Evolutionary conservation across 1,140 invertebrate species (phyloP), one percentile per base, ranked within the genome.

Genomic region (Saccostrea glomerata): DNA sequence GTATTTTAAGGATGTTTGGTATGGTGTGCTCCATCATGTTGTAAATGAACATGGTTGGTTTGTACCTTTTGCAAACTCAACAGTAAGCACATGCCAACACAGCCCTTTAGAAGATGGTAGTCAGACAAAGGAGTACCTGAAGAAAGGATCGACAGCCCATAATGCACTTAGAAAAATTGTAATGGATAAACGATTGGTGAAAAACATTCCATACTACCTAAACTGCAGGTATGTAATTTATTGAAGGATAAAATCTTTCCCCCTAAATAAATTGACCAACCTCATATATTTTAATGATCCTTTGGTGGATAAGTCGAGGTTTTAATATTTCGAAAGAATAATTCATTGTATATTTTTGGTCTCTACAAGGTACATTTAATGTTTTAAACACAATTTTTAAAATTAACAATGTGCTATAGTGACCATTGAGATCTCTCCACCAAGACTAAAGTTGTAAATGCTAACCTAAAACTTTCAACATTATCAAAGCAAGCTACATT

Each of bases 11-110:
- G 60, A 20, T 23, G 17, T 66, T 23, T 87, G 87, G 87, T 36
- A 9, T 63, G 82, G 82, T 25, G 54, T 87, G 17, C 36, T 87
- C 23, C 87, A 87, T 54, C 87, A 88, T 77, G 84, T 88, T 85
- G 83, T 85, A 17, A 23, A 88, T 58, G 87, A 88, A 77, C 87
- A 88, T 56, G 17, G 20, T 11, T 88, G 87, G 83, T 58, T 85
- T 13, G 4, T 88, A 12, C 77, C 83, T n/a, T 88, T 73, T 73
- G 23, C n/a, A 23, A 47, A 17, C 12, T n/a, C 20, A 9, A 63
- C 9, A 3, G 7, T 40, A 17, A 58, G 7, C 9, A 20, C 54
- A 15, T 88, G 87, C 25, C 9, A 54, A 4, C 87, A 88, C 70
- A 66, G 84, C 17, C 60, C 58, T 70, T 25, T 88, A 6, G 13